These are phyloP conservation scores for Dysmachus trigonus DNA, from an alignment of 2,888 invertebrate genomes.

Conservation along the genomic window DNA sequence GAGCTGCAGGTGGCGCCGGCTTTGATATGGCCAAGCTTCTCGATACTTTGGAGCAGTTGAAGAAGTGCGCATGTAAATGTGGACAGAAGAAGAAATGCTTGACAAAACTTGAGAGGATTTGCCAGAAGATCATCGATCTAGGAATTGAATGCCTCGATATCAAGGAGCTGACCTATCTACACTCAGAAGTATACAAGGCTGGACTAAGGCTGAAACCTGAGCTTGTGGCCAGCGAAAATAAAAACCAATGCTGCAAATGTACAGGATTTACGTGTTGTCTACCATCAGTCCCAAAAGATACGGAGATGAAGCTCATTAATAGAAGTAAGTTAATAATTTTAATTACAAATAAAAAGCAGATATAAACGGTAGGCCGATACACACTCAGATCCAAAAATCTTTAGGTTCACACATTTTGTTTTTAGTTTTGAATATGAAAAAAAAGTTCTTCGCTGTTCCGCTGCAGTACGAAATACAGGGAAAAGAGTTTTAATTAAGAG, in stretches of 20 bases:
- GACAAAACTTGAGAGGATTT: conserved; percentile 56
- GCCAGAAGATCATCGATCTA: conserved; percentile 58
- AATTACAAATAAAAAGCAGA: too few relatives aligned
- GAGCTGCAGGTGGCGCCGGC: not conserved
- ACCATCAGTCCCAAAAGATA: conserved; percentile 52
- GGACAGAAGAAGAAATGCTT: conserved; percentile 5
- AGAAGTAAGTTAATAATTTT: conserved; percentile 54
- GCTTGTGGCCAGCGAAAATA: not conserved
- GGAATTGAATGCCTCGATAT: conserved; percentile 57
- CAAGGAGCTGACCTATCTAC: conserved; percentile 58
- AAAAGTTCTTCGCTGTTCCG: too few relatives aligned
- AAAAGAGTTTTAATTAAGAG: too few relatives aligned
- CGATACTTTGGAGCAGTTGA: not conserved
- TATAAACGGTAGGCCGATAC: too few relatives aligned
- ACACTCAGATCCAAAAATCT: too few relatives aligned
- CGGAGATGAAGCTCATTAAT: conserved; percentile 57
- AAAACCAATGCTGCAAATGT: conserved; percentile 58
- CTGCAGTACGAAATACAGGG: too few relatives aligned
- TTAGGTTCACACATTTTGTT: too few relatives aligned
- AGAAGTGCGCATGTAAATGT: conserved; percentile 56
- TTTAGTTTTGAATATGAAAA: too few relatives aligned
- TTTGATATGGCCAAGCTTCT: not conserved
- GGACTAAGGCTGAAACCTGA: conserved; percentile 56
- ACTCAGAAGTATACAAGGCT: conserved; percentile 58
- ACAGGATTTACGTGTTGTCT: conserved; percentile 54